These are phyloP conservation scores for Zoanthus sociatus DNA, from an alignment of 92 coral and sea anemone species.

Conservation along the genomic window DNA sequence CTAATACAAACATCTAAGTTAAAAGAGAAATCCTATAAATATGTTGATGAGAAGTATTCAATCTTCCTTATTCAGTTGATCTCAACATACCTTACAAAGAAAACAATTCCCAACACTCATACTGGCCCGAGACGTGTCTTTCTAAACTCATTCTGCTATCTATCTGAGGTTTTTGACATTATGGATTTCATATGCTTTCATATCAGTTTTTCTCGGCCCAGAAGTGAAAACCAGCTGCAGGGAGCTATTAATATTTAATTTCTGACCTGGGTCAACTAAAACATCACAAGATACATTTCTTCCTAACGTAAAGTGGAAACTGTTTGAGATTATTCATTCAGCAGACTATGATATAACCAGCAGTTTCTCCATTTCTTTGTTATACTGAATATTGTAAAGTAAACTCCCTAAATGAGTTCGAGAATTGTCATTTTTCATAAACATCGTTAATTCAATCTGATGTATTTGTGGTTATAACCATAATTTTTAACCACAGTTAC, in stretches of 20 bases:
- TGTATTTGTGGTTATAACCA: slow-evolving; percentile 13
- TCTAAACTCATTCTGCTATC: slow-evolving; percentile 20
- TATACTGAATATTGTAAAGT: not conserved
- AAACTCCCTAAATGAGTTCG: not conserved
- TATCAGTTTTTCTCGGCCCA: slow-evolving; percentile 10
- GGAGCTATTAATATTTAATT: slow-evolving; percentile 38
- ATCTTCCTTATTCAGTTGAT: not conserved
- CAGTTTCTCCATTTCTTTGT: not conserved
- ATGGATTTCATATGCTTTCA: slow-evolving; percentile 14
- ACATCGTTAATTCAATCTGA: slow-evolving; percentile 11
- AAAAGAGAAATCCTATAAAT: not conserved
- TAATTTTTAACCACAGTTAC: slow-evolving; percentile 16
- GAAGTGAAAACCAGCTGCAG: slow-evolving; percentile 30
- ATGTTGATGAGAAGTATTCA: not conserved
- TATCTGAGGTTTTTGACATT: slow-evolving; percentile 36
- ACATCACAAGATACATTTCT: slow-evolving; percentile 4
- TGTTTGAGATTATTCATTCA: not conserved
- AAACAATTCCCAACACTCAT: slow-evolving; percentile 24
- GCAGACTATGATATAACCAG: not conserved
- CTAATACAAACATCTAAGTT: not conserved
- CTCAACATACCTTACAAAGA: slow-evolving; percentile 25
- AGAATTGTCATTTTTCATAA: slow-evolving; percentile 1
- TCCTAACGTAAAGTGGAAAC: not conserved
- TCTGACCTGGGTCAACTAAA: slow-evolving; percentile 7
- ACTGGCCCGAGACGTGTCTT: not conserved